phyloP scores from a whole-genome alignment of 2,113 vertebrate species.

The Hydropotes inermis region DNA sequence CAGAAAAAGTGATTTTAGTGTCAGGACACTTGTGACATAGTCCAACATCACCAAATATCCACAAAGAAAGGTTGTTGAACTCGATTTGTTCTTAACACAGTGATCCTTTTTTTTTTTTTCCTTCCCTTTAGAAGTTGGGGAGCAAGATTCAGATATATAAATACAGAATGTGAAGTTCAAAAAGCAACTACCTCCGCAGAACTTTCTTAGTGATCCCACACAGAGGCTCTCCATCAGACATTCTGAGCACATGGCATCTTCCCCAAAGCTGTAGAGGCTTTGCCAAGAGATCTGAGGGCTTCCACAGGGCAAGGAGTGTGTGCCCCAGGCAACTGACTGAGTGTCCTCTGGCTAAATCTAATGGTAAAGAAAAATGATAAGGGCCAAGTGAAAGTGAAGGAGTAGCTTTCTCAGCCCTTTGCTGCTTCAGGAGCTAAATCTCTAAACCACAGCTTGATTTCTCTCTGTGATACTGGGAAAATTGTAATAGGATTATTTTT shows the following conservation, averaged over 20 bases:
- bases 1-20: neutral
- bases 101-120: neutral
- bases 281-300: slow-evolving; percentile 48
- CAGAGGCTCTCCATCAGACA: neutral
- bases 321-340: neutral
- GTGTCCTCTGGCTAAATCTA: slow-evolving; percentile 34
- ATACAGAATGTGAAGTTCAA: neutral
- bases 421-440: slow-evolving; percentile 1
- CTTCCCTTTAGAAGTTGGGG: neutral
- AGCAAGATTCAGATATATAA: neutral
- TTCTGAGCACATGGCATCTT: neutral
- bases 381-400: neutral
- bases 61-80: neutral
- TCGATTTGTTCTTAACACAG: neutral
- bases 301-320: slow-evolving; percentile 24
- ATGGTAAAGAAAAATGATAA: slow-evolving; percentile 22
- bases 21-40: neutral
- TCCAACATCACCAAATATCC: neutral
- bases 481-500: slow-evolving; percentile 35
- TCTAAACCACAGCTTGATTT: neutral
- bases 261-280: neutral
- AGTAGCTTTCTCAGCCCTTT: neutral
- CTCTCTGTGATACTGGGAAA: neutral
- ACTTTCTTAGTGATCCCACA: neutral
- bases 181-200: neutral